phyloP scores from a whole-genome alignment of 2,888 invertebrate genomes.

The Melanotus villosus region DNA sequence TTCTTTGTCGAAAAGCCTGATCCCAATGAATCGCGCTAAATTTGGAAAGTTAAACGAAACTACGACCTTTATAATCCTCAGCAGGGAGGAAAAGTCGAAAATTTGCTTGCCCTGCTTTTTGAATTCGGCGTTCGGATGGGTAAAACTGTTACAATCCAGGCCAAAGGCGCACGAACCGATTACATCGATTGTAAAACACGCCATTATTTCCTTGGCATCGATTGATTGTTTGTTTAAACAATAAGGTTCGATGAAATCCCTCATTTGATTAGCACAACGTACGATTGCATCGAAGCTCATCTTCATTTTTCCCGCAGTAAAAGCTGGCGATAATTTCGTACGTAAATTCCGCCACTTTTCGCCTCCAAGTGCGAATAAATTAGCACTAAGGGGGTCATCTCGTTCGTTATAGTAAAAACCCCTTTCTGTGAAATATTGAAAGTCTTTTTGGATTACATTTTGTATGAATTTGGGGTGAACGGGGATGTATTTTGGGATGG shows the following conservation, averaged over 20 bases:
- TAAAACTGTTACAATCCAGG: slow-evolving; percentile 72
- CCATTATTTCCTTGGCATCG: slow-evolving; percentile 68
- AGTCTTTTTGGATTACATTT: slow-evolving; percentile 72
- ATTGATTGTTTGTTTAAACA: slow-evolving; percentile 58
- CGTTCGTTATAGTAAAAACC: slow-evolving; percentile 61
- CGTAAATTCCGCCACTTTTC: slow-evolving; percentile 74
- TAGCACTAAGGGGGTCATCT: slow-evolving; percentile 72
- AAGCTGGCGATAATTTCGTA: slow-evolving; percentile 73
- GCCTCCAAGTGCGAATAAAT: slow-evolving; percentile 71
- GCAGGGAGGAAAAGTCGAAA: slow-evolving; percentile 13
- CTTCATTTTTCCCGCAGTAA: slow-evolving; percentile 70
- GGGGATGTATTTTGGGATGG: slow-evolving; percentile 32
- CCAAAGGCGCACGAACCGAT: slow-evolving; percentile 75
- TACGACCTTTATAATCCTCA: not conserved
- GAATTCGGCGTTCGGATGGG: slow-evolving; percentile 69
- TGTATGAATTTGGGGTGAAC: slow-evolving; percentile 47
- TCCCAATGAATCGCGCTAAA: not conserved
- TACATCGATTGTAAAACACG: slow-evolving; percentile 73
- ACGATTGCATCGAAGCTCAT: slow-evolving; percentile 75
- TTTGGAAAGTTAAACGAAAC: not conserved
- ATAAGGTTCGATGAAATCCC: slow-evolving; percentile 65
- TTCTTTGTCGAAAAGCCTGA: not conserved
- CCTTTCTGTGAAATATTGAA: slow-evolving; percentile 73
- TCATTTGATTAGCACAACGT: slow-evolving; percentile 70
- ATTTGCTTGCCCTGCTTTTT: slow-evolving; percentile 48